Base-by-base conservation (phyloP, 2,797 vertebrate genomes). In the Catostomus latipinnis region DNA sequence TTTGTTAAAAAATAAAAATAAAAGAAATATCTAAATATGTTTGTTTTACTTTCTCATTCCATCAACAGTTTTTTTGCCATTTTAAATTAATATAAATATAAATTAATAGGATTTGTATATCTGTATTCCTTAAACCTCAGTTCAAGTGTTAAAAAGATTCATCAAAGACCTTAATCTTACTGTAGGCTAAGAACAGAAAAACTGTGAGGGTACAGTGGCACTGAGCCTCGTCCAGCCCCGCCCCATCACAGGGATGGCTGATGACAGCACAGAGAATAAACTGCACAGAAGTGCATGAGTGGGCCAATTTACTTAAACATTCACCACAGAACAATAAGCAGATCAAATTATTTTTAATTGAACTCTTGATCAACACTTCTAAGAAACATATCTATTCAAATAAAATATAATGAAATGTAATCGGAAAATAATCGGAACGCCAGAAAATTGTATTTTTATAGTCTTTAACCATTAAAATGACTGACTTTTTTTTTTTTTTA, bases 141-240 rank as follows among this genome's bases (percentile, higher is more conserved):
- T 14, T 74, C 46, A 22, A 60, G 22, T 18, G 43, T n/a, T 77
- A 43, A 77, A 69, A 56, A 45, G 46, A 77, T 61, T 61, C 5
- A 74, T 52, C 58, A 69, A 58, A 50, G 13, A 52, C 0, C 0
- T 70, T 77, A 70, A 77, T 61, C 56, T 43, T 61, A 69, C 56
- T 61, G 8, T 45, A 53, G 18, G 56, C 56, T 69, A 43, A 69
- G 13, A 77, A 61, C 49, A 69, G 46, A 76, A 10, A 34, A 46
- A 58, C 9, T 58, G 46, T 50, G 8, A 76, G 65, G 68, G 63
- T 68, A 6, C 14, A 65, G 43, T n/a, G 11, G 43, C 43, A 49
- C 46, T 68, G 12, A 56, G 22, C 22, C 6, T 6, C 67, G 16
- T 48, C 43, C 13, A 58, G n/a, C 62, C 13, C n/a, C 5, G 13